A percentile compares a stretch with the other conserved stretches of the same genome.
These are phyloP conservation scores for Dolichotis patagonum DNA, from an alignment of 2,113 vertebrate genomes.

Conservation along the genomic window DNA sequence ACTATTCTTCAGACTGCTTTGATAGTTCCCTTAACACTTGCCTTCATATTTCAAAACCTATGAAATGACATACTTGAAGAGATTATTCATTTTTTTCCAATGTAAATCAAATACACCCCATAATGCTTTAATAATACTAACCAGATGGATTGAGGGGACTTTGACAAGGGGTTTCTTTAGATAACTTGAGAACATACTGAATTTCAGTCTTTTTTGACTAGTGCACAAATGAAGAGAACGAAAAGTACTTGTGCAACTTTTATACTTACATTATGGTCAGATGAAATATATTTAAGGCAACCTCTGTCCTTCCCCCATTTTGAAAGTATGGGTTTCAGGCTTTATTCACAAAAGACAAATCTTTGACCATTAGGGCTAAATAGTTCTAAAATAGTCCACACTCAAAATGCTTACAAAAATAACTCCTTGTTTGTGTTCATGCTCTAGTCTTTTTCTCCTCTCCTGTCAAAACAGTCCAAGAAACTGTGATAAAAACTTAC, in stretches of 20 bases:
- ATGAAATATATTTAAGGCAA: conserved; percentile 58
- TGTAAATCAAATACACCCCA: conserved; percentile 56
- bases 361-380: background rate
- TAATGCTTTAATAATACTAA: conserved; percentile 82
- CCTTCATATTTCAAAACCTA: conserved; percentile 74
- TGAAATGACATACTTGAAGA: conserved; percentile 74
- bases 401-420: background rate
- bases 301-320: conserved; percentile 69
- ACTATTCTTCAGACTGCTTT: conserved; percentile 53
- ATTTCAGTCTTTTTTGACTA: conserved; percentile 78
- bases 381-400: background rate
- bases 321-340: conserved; percentile 72
- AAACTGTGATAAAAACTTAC: background rate
- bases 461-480: background rate
- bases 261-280: conserved; percentile 80
- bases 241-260: conserved; percentile 73
- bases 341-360: conserved; percentile 55
- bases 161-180: conserved; percentile 69
- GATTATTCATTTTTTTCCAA: conserved; percentile 71
- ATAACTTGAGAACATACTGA: conserved; percentile 80
- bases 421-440: background rate
- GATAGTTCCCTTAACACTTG: conserved; percentile 61
- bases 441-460: background rate
- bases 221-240: conserved; percentile 78
- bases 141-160: conserved; percentile 81